Conservation (phyloP, 2,797 vertebrate species). For the Gila robusta region DNA sequence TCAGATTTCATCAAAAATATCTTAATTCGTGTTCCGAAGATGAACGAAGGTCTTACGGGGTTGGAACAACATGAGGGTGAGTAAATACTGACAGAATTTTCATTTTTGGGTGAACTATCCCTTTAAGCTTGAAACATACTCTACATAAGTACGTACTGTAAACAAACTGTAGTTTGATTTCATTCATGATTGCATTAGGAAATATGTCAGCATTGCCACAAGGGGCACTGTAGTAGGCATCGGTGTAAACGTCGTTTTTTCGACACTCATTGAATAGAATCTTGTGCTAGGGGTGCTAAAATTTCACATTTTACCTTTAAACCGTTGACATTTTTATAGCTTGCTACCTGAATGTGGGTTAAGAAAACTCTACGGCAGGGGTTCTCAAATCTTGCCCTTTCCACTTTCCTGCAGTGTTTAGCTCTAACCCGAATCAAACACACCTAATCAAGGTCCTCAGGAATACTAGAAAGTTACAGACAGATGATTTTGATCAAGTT, state of each 20-base stretch:
- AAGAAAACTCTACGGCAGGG: neutral
- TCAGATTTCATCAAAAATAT: no score
- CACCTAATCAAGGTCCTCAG: neutral
- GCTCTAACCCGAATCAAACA: neutral
- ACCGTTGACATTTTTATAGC: neutral
- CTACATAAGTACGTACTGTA: constrained; percentile 19
- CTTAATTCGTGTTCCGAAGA: no score
- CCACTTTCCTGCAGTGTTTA: neutral
- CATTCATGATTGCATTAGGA: neutral
- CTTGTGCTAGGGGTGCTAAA: constrained; percentile 6
- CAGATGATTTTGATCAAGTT: neutral
- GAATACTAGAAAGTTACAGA: neutral
- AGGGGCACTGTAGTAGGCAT: constrained; percentile 1
- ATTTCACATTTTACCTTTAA: constrained; percentile 2
- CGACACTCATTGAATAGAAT: neutral
- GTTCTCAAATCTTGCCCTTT: neutral
- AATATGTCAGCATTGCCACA: constrained; percentile 29
- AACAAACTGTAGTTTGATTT: constrained; percentile 9
- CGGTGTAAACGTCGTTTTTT: neutral
- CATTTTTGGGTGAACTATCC: no score
- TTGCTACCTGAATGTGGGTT: constrained; percentile 1
- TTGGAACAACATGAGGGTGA: no score
- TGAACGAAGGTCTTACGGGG: no score
- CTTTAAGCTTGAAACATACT: constrained; percentile 2
- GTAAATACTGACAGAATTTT: no score